Evolutionary conservation across 1,140 invertebrate genomes (phyloP).

Genomic region (Tyrophagus putrescentiae): DNA sequence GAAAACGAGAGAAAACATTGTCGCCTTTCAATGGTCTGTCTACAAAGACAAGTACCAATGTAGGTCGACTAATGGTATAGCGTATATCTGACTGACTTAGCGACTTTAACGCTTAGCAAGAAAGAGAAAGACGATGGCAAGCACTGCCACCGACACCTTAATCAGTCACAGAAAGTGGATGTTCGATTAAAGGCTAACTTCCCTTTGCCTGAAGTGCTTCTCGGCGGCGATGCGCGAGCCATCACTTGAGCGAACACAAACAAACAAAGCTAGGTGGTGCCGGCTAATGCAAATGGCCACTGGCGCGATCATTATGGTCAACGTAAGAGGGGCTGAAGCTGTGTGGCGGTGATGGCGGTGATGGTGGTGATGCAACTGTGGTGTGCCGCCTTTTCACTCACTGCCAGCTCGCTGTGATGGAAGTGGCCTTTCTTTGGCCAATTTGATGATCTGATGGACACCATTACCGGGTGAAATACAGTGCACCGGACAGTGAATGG

Average conservation of each 20-base stretch:
- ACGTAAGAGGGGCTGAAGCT: not conserved
- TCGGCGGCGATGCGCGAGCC: not conserved
- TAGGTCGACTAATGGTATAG: no score
- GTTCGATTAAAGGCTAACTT: not conserved
- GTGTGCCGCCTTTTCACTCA: not conserved
- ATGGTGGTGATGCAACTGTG: not conserved
- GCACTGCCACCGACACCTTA: constrained; percentile 8
- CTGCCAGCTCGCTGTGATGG: no score
- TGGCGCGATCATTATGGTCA: constrained; percentile 4
- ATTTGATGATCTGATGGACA: constrained; percentile 3
- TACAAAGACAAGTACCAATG: not conserved
- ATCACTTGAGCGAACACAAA: not conserved
- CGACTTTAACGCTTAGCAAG: no score
- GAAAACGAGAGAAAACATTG: no score
- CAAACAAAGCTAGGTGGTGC: constrained; percentile 14
- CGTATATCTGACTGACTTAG: no score
- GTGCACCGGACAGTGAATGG: not conserved
- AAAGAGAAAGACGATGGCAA: no score
- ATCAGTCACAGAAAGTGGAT: not conserved
- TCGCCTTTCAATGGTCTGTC: not conserved
- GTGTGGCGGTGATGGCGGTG: constrained; percentile 3
- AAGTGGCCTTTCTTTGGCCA: no score
- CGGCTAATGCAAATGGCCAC: constrained; percentile 14
- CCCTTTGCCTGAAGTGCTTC: not conserved
- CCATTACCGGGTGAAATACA: not conserved